Percentiles rank a stretch among this genome's conserved stretches.
Evolutionary conservation across 2,113 vertebrate species (phyloP).

Genomic region (Sebastes schlegelii): DNA sequence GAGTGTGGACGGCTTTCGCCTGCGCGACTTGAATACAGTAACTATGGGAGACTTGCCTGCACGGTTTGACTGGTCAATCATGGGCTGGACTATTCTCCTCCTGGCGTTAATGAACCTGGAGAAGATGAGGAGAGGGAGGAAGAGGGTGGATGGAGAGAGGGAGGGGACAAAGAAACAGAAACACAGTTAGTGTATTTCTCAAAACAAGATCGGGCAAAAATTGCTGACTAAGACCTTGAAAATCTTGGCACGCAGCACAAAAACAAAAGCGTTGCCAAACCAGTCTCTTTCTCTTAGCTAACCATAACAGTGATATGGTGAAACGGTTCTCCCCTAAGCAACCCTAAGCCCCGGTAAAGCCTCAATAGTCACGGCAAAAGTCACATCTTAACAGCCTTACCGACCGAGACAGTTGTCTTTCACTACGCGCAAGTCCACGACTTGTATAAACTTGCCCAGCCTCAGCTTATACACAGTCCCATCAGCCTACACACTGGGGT

Average conservation of each 20-base stretch:
- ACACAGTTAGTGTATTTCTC: conserved; percentile 50
- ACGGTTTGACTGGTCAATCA: conserved; percentile 99
- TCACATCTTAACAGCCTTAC: conserved; percentile 73
- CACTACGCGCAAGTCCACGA: conserved; percentile 61
- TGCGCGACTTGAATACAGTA: conserved; percentile 88
- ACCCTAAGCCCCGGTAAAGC: conserved; percentile 60
- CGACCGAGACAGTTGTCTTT: conserved; percentile 69
- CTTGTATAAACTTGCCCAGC: conserved; percentile 80
- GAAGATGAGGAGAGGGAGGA: conserved; percentile 52
- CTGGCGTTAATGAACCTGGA: conserved; percentile 99
- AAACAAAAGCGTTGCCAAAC: conserved; percentile 67
- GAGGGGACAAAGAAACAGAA: conserved; percentile 36
- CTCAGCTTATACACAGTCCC: conserved; percentile 51
- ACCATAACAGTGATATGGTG: conserved; percentile 60
- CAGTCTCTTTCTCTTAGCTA: conserved; percentile 45
- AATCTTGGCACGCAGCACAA: conserved; percentile 51
- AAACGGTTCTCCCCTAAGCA: conserved; percentile 55
- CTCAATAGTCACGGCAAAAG: conserved; percentile 63
- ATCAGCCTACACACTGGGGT: conserved; percentile 70
- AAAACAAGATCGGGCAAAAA: conserved; percentile 53
- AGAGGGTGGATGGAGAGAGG: not conserved
- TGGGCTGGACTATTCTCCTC: conserved; percentile 99
- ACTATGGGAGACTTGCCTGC: conserved; percentile 96
- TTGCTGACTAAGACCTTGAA: conserved; percentile 50
- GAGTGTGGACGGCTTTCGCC: conserved; percentile 86